Base-by-base conservation (phyloP, 2,113 vertebrate genomes). In the Dasypus novemcinctus region DNA sequence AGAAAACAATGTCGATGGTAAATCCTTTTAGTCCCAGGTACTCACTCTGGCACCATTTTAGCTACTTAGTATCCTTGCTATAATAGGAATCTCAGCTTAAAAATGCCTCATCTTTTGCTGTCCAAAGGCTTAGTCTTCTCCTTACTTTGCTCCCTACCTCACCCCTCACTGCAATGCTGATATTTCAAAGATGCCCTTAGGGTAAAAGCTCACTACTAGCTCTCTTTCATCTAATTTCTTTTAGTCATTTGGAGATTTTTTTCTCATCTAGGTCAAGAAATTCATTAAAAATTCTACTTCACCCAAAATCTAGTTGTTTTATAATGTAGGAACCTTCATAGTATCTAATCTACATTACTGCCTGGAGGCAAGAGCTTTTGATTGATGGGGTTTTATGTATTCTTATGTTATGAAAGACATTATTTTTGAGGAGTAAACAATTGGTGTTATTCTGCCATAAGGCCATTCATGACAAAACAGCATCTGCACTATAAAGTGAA, bases 241-340 rank as follows among this genome's bases (percentile, higher is more conserved):
- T 83, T 41, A 18, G 59, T 80, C 72, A 49, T 27, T 92, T 96
- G 20, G 38, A 66, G 33, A 38, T 74, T 90, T 83, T 90, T 57
- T 93, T 84, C 23, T 71, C 52, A 86, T 74, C 83, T 95, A 87
- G 20, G 9, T 7, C 33, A 71, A 87, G 38, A 6, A 81, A 76
- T 90, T 84, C 25, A 49, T 92, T 87, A 72, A 72, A 95, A 94
- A 85, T 76, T 86, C 43, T 80, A 61, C 29, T 83, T 95, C 89
- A 52, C 33, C 23, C 20, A 49, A 68, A 79, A 68, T 68, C 49
- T 82, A 87, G 23, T 64, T 69, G n/a, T 64, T 93, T 94, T 95
- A 46, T 91, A 76, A 90, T 61, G 31, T 27, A 76, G 7, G 14
- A 4, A 66, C 41, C 61, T 63, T 92, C n/a, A 43, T 27, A 43